Percentiles rank a stretch among this genome's conserved stretches.
These are phyloP conservation scores for Xanthorhoe spadicearia DNA, from an alignment of 2,888 invertebrate genomes.

Conservation along the genomic window DNA sequence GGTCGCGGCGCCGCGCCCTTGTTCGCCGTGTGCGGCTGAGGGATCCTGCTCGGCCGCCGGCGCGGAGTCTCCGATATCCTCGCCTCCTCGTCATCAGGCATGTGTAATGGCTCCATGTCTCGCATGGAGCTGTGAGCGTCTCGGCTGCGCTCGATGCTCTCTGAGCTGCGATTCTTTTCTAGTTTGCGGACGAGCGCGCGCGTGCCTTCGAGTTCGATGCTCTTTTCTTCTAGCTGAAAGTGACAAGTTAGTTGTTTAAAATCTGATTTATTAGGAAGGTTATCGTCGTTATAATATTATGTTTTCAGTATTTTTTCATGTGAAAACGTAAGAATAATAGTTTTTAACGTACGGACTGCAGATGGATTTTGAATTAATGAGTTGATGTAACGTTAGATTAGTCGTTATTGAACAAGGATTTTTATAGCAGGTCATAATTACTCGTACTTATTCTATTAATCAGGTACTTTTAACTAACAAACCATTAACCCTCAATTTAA, in stretches of 20 bases:
- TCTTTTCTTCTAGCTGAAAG: constrained; percentile 91
- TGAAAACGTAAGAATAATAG: too few species aligned
- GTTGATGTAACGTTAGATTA: too few species aligned
- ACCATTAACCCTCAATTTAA: constrained; percentile 40
- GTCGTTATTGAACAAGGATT: not conserved
- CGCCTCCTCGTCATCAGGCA: constrained; percentile 79
- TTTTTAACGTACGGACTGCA: too few species aligned
- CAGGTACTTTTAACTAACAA: constrained; percentile 8
- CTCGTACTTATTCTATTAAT: constrained; percentile 18
- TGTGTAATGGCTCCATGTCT: constrained; percentile 75
- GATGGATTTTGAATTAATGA: too few species aligned
- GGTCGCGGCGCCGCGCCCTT: constrained; percentile 85
- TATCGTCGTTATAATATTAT: too few species aligned
- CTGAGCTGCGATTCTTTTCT: constrained; percentile 83
- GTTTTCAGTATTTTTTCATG: too few species aligned
- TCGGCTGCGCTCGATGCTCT: constrained; percentile 46
- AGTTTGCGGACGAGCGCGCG: constrained; percentile 90
- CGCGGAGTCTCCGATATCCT: constrained; percentile 84
- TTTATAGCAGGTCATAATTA: constrained; percentile 18
- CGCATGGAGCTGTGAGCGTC: constrained; percentile 66
- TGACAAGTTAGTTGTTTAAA: not conserved
- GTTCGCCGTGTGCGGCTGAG: constrained; percentile 80
- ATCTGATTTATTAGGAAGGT: too few species aligned
- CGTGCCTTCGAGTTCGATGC: constrained; percentile 93
- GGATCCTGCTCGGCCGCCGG: constrained; percentile 87